These are phyloP conservation scores for Ciconia maguari DNA, from an alignment of 2,113 vertebrate genomes.

Conservation along the genomic window DNA sequence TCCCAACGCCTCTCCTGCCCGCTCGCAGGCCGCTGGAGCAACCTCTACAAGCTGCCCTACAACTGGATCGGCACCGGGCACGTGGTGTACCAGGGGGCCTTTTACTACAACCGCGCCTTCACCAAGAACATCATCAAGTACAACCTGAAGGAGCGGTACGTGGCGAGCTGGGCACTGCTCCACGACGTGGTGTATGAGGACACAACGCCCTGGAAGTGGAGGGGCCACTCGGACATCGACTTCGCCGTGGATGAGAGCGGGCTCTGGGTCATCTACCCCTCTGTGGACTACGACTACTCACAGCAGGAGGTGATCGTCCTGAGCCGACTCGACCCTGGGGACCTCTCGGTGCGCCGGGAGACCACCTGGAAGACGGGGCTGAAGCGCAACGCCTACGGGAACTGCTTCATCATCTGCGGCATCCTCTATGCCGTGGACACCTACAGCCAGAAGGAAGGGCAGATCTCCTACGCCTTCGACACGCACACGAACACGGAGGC, in stretches of 20 bases:
- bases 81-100: conserved; percentile 91
- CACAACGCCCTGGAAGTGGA: conserved; percentile 96
- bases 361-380: conserved; percentile 92
- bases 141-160: conserved; percentile 88
- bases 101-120: conserved; percentile 98
- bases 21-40: conserved; percentile 90
- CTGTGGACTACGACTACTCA: conserved; percentile 82
- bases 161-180: conserved; percentile 90
- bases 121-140: conserved; percentile 99
- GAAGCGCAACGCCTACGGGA: conserved; percentile 88
- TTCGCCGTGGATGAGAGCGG: conserved; percentile 96
- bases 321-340: conserved; percentile 88
- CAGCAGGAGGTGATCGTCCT: conserved; percentile 91
- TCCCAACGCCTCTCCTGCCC: not conserved
- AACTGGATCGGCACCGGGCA: conserved; percentile 98
- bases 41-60: conserved; percentile 96
- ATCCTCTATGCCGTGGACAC: conserved; percentile 91
- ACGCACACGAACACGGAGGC: conserved; percentile 92
- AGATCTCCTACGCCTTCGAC: conserved; percentile 92
- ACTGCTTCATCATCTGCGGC: conserved; percentile 96
- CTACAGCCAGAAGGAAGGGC: conserved; percentile 88
- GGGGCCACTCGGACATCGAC: conserved; percentile 95
- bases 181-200: conserved; percentile 92
- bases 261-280: conserved; percentile 97
- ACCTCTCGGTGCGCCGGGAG: conserved; percentile 89